phyloP scores from a whole-genome alignment of 1,140 invertebrate species.

The Babylonia areolata region DNA sequence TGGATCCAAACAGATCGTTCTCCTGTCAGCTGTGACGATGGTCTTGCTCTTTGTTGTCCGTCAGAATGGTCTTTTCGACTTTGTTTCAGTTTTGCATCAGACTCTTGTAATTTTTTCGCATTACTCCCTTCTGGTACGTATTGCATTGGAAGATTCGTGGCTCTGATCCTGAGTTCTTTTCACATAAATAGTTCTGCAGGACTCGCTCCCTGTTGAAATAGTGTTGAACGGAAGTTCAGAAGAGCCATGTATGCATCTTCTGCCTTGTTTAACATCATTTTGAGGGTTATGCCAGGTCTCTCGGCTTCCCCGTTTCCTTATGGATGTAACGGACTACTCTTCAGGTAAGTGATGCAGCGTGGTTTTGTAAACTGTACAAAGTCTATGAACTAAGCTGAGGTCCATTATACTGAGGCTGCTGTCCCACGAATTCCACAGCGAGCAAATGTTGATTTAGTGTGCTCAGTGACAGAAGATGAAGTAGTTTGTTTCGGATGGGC shows the following conservation, averaged over 20 bases:
- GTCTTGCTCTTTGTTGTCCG: neutral
- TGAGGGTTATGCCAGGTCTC: too few species aligned
- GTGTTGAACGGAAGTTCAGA: too few species aligned
- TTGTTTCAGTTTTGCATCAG: neutral
- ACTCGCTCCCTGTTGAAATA: too few species aligned
- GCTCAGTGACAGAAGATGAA: neutral
- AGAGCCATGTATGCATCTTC: too few species aligned
- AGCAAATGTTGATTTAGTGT: neutral
- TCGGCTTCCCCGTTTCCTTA: slow-evolving; percentile 54
- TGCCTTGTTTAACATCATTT: too few species aligned
- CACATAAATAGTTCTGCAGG: too few species aligned
- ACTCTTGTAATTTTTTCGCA: slow-evolving; percentile 24
- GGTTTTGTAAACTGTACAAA: slow-evolving; percentile 73
- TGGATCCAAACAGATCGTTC: neutral
- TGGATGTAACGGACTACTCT: slow-evolving; percentile 49
- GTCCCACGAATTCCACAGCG: slow-evolving; percentile 71
- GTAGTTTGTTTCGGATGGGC: slow-evolving; percentile 3
- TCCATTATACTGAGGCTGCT: slow-evolving; percentile 76
- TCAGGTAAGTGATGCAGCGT: slow-evolving; percentile 69
- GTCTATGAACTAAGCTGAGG: slow-evolving; percentile 72
- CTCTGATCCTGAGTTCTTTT: slow-evolving; percentile 55
- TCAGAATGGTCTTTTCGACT: neutral
- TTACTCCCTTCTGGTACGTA: too few species aligned
- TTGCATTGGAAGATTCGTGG: slow-evolving; percentile 61
- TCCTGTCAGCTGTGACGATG: neutral